These are phyloP conservation scores for Bombus waltoni DNA, from an alignment of 1,140 invertebrate genomes.

Conservation along the genomic window DNA sequence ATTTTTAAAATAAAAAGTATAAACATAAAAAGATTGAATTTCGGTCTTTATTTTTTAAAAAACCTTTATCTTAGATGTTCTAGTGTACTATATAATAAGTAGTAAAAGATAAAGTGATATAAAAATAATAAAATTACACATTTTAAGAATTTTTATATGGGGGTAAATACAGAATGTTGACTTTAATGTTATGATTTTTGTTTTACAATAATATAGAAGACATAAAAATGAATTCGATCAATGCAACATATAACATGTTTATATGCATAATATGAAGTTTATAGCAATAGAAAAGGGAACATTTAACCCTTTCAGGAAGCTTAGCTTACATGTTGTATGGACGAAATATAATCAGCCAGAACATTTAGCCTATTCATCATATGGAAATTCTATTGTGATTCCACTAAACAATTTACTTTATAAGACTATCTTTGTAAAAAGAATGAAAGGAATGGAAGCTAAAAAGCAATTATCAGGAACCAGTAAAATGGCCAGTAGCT, in stretches of 20 bases:
- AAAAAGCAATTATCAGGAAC: background rate
- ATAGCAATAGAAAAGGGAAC: background rate
- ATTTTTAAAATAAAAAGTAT: background rate
- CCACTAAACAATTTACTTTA: background rate
- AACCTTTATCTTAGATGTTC: background rate
- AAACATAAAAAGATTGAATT: background rate
- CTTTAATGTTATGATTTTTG: background rate
- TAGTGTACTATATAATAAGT: background rate
- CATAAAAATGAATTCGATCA: background rate
- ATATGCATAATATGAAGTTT: background rate
- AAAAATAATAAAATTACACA: background rate
- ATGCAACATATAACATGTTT: background rate
- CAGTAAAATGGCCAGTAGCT: too few species aligned
- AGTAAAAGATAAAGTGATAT: background rate
- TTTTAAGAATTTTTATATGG: background rate
- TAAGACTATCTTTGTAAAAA: background rate
- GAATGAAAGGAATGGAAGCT: background rate
- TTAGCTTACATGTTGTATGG: background rate
- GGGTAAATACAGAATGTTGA: background rate
- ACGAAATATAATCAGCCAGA: background rate
- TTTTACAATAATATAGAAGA: background rate
- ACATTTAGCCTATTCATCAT: background rate
- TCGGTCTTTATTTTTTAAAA: background rate
- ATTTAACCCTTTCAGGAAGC: background rate
- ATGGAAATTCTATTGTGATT: background rate